A percentile compares a stretch with the other conserved stretches of the same genome.
Conservation (phyloP, 2,888 invertebrate species). For the Agapostemon virescens region DNA sequence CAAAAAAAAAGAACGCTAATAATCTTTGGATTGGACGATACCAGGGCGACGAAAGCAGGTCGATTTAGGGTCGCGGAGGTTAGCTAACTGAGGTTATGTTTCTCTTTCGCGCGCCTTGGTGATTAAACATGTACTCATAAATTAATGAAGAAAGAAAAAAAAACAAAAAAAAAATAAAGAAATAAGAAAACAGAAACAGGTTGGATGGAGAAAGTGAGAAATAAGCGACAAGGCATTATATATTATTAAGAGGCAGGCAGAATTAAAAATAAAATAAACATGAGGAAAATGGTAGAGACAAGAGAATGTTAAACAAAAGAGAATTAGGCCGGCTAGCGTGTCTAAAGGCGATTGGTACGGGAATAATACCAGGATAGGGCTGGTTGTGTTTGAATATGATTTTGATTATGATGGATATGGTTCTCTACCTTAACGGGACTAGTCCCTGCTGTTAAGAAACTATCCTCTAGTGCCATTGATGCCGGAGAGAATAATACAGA, state of each 20-base stretch:
- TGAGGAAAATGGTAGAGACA: constrained; percentile 31
- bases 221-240: constrained; percentile 49
- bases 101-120: constrained; percentile 46
- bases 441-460: constrained; percentile 85
- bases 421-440: constrained; percentile 83
- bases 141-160: constrained; percentile 36
- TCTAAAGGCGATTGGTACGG: constrained; percentile 79
- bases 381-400: constrained; percentile 75
- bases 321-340: constrained; percentile 80
- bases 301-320: constrained; percentile 57
- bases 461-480: constrained; percentile 90
- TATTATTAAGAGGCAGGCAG: constrained; percentile 46
- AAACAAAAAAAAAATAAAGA: not conserved
- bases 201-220: constrained; percentile 47
- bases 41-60: constrained; percentile 49
- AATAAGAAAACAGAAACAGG: not conserved
- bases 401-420: constrained; percentile 76
- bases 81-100: constrained; percentile 29
- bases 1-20: constrained; percentile 53
- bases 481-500: constrained; percentile 93
- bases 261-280: constrained; percentile 23
- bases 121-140: constrained; percentile 43
- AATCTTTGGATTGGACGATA: constrained; percentile 67
- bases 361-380: constrained; percentile 80
- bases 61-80: constrained; percentile 17